Base-by-base conservation (phyloP, 2,797 vertebrate genomes). In the Distichodus sexfasciatus region DNA sequence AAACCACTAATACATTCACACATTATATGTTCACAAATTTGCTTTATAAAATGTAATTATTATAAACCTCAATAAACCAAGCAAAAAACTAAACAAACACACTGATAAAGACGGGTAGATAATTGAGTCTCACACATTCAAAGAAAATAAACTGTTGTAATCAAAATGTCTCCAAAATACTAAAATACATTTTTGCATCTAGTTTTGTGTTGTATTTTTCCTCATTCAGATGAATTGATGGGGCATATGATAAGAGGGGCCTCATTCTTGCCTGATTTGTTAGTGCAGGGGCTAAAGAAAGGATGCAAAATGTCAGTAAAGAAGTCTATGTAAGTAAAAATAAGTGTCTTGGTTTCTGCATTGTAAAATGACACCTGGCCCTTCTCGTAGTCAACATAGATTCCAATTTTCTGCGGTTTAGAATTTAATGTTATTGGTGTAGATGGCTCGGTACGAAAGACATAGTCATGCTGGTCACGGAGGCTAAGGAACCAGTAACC, bases 401-500 rank as follows among this genome's bases (percentile, higher is more conserved):
- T 68, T 0, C 86, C 87, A 0, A 93, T 61, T 3, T 76, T 66
- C 2, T 80, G 76, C 0, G 90, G 89, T 67, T 76, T 86, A 60
- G 11, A 10, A 46, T 35, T 61, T 21, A 90, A 71, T 0, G 59
- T 67, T 65, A 92, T 69, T 55, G 12, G 62, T 14, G 81, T 87
- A 0, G 86, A 68, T 0, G 89, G 90, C 5, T 88, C 87, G 1
- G 87, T 85, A 24, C 90, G 82, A 71, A 91, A 89, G 63, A 80
- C 62, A 0, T 83, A 92, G 17, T 89, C 84, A 0, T 66, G 79
- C 3, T 40, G 71, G 44, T 90, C 86, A 3, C 91, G 82, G 48
- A 92, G 79, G 55, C 90, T 91, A 40, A 92, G 82, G 63, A 91
- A 90, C 90, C 91, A 92, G 76, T 84, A 92, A 33, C 91, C 90